Evolutionary conservation across 2,113 vertebrate genomes (phyloP).

Genomic region (Brachyhypopomus gauderio): DNA sequence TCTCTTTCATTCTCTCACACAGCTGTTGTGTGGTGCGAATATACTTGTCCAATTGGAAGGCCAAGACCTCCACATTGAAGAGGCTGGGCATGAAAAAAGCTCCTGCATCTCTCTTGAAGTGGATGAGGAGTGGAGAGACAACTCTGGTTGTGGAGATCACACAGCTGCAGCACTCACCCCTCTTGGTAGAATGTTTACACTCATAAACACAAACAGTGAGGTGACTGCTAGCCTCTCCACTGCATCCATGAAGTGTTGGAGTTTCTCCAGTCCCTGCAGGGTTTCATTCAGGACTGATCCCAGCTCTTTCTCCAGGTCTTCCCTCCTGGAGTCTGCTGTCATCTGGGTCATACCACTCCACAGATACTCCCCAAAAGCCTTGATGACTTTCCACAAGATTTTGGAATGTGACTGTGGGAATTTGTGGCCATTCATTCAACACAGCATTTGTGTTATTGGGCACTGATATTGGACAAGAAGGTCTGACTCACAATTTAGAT

Average conservation of each 20-base stretch:
- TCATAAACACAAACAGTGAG: constrained; percentile 65
- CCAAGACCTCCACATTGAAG: constrained; percentile 63
- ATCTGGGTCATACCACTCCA: neutral
- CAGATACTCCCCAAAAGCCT: constrained; percentile 28
- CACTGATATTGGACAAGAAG: too few relatives aligned
- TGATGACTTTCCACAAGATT: too few relatives aligned
- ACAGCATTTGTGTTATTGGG: too few relatives aligned
- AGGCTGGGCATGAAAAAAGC: constrained; percentile 65
- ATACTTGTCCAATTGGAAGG: constrained; percentile 67
- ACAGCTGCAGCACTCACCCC: constrained; percentile 43
- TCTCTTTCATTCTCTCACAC: constrained; percentile 52
- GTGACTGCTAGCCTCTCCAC: constrained; percentile 73
- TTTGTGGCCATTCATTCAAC: too few relatives aligned
- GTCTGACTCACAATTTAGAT: too few relatives aligned
- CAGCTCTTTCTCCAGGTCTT: constrained; percentile 64
- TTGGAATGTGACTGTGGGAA: too few relatives aligned
- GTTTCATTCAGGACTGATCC: constrained; percentile 54
- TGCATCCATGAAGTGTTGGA: constrained; percentile 66
- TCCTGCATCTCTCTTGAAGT: constrained; percentile 64
- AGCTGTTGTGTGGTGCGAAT: constrained; percentile 59
- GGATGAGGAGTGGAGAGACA: constrained; percentile 62
- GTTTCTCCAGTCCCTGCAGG: constrained; percentile 61
- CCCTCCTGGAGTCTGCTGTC: constrained; percentile 40
- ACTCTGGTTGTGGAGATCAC: constrained; percentile 54
- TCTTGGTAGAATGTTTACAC: constrained; percentile 51